Evolutionary conservation across 1,140 invertebrate genomes (phyloP).

Genomic region (Drosophila eugracilis): DNA sequence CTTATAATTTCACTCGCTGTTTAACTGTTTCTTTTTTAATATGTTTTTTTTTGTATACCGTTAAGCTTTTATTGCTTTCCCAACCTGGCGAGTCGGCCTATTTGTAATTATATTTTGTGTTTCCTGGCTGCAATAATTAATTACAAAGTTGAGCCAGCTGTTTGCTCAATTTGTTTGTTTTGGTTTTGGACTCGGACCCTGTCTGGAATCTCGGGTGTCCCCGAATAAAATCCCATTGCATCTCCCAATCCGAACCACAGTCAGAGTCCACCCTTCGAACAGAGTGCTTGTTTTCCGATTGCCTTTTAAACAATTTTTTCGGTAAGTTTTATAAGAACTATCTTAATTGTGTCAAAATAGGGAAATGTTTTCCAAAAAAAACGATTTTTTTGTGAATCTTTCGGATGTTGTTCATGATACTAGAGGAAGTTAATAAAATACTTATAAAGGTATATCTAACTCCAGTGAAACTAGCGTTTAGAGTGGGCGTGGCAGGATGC

Average conservation of each 20-base stretch:
- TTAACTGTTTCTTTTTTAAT: neutral
- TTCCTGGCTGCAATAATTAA: slow-evolving; percentile 50
- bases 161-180: slow-evolving; percentile 59
- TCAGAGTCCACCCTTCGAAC: slow-evolving; percentile 16
- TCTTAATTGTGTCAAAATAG: too few species aligned
- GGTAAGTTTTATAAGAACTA: neutral
- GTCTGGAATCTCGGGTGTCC: slow-evolving; percentile 11
- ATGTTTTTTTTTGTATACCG: slow-evolving; percentile 11
- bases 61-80: slow-evolving; percentile 52
- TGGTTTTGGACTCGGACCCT: neutral
- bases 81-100: slow-evolving; percentile 12
- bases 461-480: too few species aligned
- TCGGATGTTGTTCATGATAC: too few species aligned
- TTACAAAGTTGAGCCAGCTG: slow-evolving; percentile 30
- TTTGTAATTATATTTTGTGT: slow-evolving; percentile 42
- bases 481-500: too few species aligned
- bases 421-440: too few species aligned
- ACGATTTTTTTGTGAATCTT: too few species aligned
- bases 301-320: neutral
- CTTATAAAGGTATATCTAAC: too few species aligned
- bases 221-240: slow-evolving; percentile 16
- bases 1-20: neutral
- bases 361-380: too few species aligned
- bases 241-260: slow-evolving; percentile 13
- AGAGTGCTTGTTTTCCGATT: neutral